A percentile compares a stretch with the other conserved stretches of the same genome.
phyloP scores from a whole-genome alignment of 2,888 invertebrate genomes.

The Gasteruption jaculator region DNA sequence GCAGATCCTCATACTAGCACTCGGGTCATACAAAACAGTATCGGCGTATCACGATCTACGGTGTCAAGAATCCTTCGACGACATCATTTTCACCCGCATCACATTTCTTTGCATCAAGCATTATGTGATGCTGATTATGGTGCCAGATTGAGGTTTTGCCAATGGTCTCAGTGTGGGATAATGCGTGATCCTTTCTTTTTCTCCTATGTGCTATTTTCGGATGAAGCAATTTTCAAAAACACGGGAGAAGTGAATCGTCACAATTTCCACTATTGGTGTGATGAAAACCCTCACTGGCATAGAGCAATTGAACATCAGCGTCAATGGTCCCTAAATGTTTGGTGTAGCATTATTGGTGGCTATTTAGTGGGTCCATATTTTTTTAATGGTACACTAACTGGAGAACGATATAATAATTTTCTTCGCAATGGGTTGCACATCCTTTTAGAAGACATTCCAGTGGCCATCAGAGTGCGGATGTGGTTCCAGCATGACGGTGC shows the following conservation, averaged over 20 bases:
- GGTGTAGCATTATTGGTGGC: slow-evolving; percentile 5
- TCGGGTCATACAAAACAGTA: slow-evolving; percentile 1
- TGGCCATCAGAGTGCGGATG: slow-evolving; percentile 4
- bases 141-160: too few relatives aligned
- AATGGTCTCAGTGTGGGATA: too few relatives aligned
- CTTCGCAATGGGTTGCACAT: neutral
- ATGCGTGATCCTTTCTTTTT: too few relatives aligned
- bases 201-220: slow-evolving; percentile 10
- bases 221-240: slow-evolving; percentile 11
- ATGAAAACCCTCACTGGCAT: neutral
- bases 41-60: too few relatives aligned
- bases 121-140: too few relatives aligned
- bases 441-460: slow-evolving; percentile 1
- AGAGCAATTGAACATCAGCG: slow-evolving; percentile 3
- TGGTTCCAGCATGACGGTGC: neutral
- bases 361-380: slow-evolving; percentile 6
- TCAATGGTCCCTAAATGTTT: slow-evolving; percentile 7
- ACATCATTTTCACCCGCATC: slow-evolving; percentile 5
- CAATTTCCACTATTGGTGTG: neutral
- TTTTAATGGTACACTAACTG: slow-evolving; percentile 8
- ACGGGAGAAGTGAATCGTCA: slow-evolving; percentile 4
- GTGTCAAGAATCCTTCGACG: neutral
- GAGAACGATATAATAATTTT: slow-evolving; percentile 4
- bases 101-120: slow-evolving; percentile 2
- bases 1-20: slow-evolving; percentile 4